phyloP scores from a whole-genome alignment of 2,797 vertebrate species.

The Furcifer pardalis region DNA sequence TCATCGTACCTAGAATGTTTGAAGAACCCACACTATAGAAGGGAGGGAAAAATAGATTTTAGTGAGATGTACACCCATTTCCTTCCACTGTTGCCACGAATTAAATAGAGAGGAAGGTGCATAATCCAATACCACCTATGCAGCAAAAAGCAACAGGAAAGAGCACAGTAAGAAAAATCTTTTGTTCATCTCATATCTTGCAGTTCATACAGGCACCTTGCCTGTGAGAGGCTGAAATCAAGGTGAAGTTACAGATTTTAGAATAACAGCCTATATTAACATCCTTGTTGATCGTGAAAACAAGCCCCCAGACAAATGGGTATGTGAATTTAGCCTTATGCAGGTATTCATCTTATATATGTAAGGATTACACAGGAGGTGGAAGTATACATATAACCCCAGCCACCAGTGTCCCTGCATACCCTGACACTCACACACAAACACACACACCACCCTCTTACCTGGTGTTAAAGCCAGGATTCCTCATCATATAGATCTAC shows the following conservation, averaged over 20 bases:
- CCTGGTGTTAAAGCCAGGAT: background rate
- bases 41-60: conserved; percentile 5
- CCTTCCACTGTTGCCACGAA: conserved; percentile 15
- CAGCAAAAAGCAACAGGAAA: conserved; percentile 35
- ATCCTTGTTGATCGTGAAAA: background rate
- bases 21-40: conserved; percentile 94
- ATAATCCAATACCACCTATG: conserved; percentile 1
- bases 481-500: too few species aligned
- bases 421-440: too few species aligned
- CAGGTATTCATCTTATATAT: background rate
- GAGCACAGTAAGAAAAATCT: conserved; percentile 11
- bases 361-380: background rate
- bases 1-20: conserved; percentile 91
- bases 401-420: too few species aligned
- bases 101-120: conserved; percentile 34
- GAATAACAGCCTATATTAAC: background rate
- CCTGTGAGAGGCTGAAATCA: too few species aligned
- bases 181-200: background rate
- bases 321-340: background rate
- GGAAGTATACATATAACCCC: background rate
- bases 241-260: background rate
- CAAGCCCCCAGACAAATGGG: background rate
- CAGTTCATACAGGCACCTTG: background rate
- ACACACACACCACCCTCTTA: background rate
- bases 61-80: conserved; percentile 12